Evolutionary conservation across 1,140 invertebrate species (phyloP).

Genomic region (Holcopasites calliopsidis): DNA sequence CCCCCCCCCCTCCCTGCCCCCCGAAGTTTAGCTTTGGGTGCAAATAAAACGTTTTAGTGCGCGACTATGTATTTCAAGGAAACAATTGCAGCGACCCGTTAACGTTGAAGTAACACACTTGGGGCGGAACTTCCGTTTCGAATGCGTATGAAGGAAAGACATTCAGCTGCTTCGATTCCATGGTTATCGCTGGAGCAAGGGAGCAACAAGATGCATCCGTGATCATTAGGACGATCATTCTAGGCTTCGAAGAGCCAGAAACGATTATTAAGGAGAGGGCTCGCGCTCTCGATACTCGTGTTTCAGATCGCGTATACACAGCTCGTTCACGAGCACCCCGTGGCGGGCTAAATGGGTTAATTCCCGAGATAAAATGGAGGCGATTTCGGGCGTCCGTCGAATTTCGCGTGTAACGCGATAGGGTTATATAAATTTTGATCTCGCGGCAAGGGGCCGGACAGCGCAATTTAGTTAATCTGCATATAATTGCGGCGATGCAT

Average conservation of each 20-base stretch:
- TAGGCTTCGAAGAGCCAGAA: background rate
- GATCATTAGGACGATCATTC: conserved; percentile 32
- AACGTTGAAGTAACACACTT: background rate
- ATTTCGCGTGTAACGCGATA: conserved; percentile 45
- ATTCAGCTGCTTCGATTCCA: background rate
- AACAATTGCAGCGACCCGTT: background rate
- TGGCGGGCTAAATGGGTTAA: conserved; percentile 34
- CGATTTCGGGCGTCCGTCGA: conserved; percentile 35
- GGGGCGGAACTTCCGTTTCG: background rate
- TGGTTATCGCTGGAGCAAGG: background rate
- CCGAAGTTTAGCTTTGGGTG: background rate
- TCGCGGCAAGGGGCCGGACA: conserved; percentile 1
- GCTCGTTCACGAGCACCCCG: conserved; percentile 10
- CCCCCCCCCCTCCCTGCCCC: too few species aligned
- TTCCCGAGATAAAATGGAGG: conserved; percentile 34
- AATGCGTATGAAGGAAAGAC: background rate
- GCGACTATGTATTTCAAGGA: background rate
- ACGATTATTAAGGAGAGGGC: conserved; percentile 42
- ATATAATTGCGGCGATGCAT: conserved; percentile 45
- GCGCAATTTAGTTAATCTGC: conserved; percentile 48
- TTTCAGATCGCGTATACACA: conserved; percentile 37
- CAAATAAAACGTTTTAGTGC: background rate
- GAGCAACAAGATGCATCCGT: conserved; percentile 4
- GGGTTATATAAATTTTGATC: conserved; percentile 44
- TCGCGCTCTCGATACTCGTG: conserved; percentile 33